Evolutionary conservation across 2,888 invertebrate genomes (phyloP), one percentile per base, ranked within the genome.

Genomic region (Drosophila meridionalis): DNA sequence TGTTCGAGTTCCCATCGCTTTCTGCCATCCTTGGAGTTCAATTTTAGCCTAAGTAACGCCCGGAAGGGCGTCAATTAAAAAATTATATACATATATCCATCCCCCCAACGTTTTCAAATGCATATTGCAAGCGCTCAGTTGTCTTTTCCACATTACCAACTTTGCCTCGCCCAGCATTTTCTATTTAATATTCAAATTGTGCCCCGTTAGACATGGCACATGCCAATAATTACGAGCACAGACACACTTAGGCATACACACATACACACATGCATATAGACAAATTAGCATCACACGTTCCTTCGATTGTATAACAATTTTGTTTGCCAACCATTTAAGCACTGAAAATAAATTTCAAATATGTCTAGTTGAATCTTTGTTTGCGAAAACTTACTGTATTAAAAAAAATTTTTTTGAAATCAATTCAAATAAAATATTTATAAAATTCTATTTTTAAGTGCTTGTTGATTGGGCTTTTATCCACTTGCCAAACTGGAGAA

Each of bases 161-260:
- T 58, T 72, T 40, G 30, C 55, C 71, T 58, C 40, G 45, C 28
- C 20, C 36, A 56, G 36, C 36, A 42, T 30, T 43, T 40, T 32
- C 26, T 12, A 78, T 78, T 78, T 61, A 61, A 71, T 61, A 69
- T 76, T 76, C 65, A 76, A 79, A 79, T 58, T 63, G 80, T 48
- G 63, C 20, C 40, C n/a, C 48, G 56, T 61, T 57, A 28, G 34
- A 40, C 61, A 50, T 55, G 61, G 28, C 53, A 68, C 32, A 65
- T 40, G 61, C 59, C 70, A 74, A 68, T 75, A 74, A 75, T 70
- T 77, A 57, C 66, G 47, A 20, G 30, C 50, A 53, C 58, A 34
- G 7, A 26, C 8, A 26, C 34, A 34, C 43, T 9, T 4, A 14
- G 0, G 3, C 26, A 34, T 34, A 6, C 34, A 34, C 40, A 26